phyloP scores from a whole-genome alignment of 2,797 vertebrate species.

The Coreius guichenoti region DNA sequence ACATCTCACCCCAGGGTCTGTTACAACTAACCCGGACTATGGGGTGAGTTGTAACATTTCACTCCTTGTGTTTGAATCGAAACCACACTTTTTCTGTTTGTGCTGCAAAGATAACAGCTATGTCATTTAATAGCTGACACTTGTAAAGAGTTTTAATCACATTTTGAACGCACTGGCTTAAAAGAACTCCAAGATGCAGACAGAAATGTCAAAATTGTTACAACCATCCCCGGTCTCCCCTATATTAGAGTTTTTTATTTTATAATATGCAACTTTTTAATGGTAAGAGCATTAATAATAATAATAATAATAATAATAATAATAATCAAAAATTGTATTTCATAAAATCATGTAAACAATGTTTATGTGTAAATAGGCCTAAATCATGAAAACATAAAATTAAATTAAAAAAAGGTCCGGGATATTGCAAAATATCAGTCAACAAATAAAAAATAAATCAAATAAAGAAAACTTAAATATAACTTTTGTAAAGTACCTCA shows the following conservation, averaged over 20 bases:
- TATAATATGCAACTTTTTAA: not conserved
- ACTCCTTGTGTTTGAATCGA: too few relatives aligned
- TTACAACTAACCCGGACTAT: too few relatives aligned
- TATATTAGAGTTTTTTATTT: not conserved
- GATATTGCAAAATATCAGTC: not conserved
- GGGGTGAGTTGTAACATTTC: too few relatives aligned
- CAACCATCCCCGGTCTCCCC: too few relatives aligned
- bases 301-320: not conserved
- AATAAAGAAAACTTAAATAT: not conserved
- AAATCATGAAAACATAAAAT: not conserved
- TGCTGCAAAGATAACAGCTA: too few relatives aligned
- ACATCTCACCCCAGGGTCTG: too few relatives aligned
- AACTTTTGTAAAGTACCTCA: not conserved
- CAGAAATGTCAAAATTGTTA: too few relatives aligned
- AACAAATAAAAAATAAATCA: not conserved
- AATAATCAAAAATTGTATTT: not conserved
- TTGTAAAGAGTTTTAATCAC: too few relatives aligned
- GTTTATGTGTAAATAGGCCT: not conserved
- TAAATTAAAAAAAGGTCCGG: rapidly evolving
- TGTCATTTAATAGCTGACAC: too few relatives aligned
- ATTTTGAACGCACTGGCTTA: too few relatives aligned
- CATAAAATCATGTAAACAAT: not conserved
- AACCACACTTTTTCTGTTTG: too few relatives aligned
- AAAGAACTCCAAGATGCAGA: too few relatives aligned
- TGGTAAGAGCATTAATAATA: not conserved